Conservation (phyloP, 2,888 invertebrate genomes). For the Lepetodrilus schrolli region DNA sequence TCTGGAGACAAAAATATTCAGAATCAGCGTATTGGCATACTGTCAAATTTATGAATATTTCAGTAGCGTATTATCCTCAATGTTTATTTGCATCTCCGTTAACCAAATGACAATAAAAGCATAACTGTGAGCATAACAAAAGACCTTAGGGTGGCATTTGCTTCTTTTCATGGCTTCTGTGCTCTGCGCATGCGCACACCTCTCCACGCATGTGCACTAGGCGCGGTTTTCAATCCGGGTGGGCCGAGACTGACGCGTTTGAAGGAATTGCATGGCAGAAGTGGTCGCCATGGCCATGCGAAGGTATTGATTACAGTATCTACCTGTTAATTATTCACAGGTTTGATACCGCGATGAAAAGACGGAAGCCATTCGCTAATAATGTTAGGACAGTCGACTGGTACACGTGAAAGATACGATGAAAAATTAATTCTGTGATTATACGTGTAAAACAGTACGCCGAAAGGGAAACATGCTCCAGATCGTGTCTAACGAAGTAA, state of each 20-base stretch:
- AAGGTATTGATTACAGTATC: constrained; percentile 1
- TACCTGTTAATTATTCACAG: constrained; percentile 13
- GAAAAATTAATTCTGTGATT: constrained; percentile 13
- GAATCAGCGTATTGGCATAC: neutral
- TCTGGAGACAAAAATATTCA: neutral
- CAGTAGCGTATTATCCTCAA: neutral
- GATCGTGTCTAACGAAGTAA: too few relatives aligned
- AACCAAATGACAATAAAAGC: neutral
- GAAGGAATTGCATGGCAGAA: neutral
- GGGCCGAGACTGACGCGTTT: too few relatives aligned
- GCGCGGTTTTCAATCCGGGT: too few relatives aligned
- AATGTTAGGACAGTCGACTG: neutral
- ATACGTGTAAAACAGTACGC: too few relatives aligned
- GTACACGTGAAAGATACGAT: neutral
- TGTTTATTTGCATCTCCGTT: neutral
- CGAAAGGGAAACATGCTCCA: too few relatives aligned
- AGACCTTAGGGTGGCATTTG: neutral
- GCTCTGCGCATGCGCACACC: too few relatives aligned
- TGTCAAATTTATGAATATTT: constrained; percentile 19
- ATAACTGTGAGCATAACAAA: neutral
- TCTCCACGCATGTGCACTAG: too few relatives aligned
- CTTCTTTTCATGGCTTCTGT: neutral
- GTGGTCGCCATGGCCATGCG: neutral
- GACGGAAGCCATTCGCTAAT: constrained; percentile 1
- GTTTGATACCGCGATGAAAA: constrained; percentile 17